Evolutionary conservation across 1,140 invertebrate species (phyloP).

Genomic region (Hyles euphorbiae): DNA sequence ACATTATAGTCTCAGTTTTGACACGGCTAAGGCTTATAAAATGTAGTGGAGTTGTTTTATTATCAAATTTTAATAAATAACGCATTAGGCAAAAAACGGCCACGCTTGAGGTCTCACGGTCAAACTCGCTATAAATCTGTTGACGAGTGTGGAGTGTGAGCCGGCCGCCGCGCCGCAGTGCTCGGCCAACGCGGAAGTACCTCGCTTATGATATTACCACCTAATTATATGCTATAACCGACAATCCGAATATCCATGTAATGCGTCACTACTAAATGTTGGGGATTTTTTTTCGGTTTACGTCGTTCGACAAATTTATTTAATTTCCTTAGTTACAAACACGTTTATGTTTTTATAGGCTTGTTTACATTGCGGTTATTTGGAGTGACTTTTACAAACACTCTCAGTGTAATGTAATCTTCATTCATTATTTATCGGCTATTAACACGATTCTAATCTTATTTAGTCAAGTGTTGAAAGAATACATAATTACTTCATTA

Average conservation of each 20-base stretch:
- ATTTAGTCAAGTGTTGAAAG: too few relatives aligned
- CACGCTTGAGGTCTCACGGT: slow-evolving; percentile 68
- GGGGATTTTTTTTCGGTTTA: slow-evolving; percentile 1
- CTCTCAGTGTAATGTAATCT: too few relatives aligned
- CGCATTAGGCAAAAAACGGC: slow-evolving; percentile 69
- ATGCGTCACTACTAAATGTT: slow-evolving; percentile 11
- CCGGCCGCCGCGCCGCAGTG: slow-evolving; percentile 7
- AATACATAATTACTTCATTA: too few relatives aligned
- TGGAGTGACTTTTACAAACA: too few relatives aligned
- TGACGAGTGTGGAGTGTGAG: slow-evolving; percentile 37
- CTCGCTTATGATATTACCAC: slow-evolving; percentile 26
- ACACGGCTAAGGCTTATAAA: slow-evolving; percentile 43
- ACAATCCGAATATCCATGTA: slow-evolving; percentile 27
- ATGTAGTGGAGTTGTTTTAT: slow-evolving; percentile 59
- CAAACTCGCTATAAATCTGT: slow-evolving; percentile 68
- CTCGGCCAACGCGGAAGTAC: slow-evolving; percentile 47
- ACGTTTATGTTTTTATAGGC: too few relatives aligned
- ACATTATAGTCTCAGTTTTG: slow-evolving; percentile 45
- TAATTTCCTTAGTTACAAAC: too few relatives aligned
- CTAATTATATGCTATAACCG: slow-evolving; percentile 30
- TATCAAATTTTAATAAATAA: slow-evolving; percentile 72
- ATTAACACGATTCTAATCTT: too few relatives aligned
- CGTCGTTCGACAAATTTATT: neutral
- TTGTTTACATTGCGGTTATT: too few relatives aligned
- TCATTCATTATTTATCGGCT: too few relatives aligned